phyloP scores from a whole-genome alignment of 2,888 invertebrate species.

The Junonia oenone region DNA sequence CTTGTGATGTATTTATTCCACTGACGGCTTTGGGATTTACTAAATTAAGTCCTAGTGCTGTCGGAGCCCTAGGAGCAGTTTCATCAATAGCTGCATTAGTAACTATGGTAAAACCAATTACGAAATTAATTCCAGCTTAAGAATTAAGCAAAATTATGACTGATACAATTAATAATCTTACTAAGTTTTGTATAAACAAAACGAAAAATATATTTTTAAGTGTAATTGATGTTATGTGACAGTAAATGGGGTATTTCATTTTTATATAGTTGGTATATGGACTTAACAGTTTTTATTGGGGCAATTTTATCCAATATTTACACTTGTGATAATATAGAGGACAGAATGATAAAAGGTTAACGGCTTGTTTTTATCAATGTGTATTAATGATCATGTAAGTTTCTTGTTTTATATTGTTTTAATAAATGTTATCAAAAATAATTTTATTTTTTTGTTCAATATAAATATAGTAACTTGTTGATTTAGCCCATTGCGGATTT shows the following conservation, averaged over 20 bases:
- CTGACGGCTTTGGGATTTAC: constrained; percentile 88
- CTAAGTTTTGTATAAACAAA: not conserved
- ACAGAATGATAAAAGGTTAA: not conserved
- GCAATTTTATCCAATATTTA: not conserved
- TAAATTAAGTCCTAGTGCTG: constrained; percentile 86
- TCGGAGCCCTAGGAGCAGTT: constrained; percentile 88
- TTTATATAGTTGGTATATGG: not conserved
- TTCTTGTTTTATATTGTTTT: not conserved
- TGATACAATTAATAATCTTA: not conserved
- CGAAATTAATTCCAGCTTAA: constrained; percentile 83
- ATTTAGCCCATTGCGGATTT: too few relatives aligned
- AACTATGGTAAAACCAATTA: constrained; percentile 86
- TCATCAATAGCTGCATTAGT: constrained; percentile 90
- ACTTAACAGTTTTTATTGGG: not conserved
- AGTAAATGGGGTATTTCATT: not conserved
- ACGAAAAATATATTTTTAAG: too few relatives aligned
- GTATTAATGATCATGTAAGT: not conserved
- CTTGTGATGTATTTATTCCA: constrained; percentile 93
- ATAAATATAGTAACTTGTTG: too few relatives aligned
- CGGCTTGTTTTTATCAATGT: not conserved
- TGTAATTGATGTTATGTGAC: not conserved
- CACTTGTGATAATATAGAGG: not conserved
- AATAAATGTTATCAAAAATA: not conserved
- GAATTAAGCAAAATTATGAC: not conserved
- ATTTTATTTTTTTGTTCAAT: not conserved